Conservation (phyloP, 2,797 vertebrate genomes). For the Carcharodon carcharias region DNA sequence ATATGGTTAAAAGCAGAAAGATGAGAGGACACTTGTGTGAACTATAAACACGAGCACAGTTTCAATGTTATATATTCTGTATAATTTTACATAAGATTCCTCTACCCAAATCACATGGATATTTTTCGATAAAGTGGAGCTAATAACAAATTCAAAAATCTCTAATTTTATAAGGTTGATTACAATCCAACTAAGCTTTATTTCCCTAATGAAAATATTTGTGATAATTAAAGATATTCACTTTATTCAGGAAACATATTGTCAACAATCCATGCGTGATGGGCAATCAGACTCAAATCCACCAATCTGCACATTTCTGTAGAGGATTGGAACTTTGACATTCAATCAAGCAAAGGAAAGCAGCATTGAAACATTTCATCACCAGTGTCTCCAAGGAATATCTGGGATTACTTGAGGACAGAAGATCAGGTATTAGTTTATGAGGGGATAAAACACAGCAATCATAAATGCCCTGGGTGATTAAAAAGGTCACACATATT, state of each 20-base stretch:
- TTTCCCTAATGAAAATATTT: conserved; percentile 20
- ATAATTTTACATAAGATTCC: not conserved
- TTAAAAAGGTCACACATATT: not conserved
- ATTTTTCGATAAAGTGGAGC: not conserved
- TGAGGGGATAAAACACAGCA: not conserved
- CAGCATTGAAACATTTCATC: conserved; percentile 18
- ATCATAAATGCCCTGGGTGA: not conserved
- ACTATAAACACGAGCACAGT: not conserved
- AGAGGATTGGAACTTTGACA: conserved; percentile 1
- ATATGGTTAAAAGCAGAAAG: not conserved
- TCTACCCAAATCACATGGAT: not conserved
- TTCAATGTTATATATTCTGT: not conserved
- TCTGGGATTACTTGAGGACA: not conserved
- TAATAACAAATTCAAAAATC: not conserved
- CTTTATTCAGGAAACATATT: not conserved
- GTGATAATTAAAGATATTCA: not conserved
- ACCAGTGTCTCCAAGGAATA: not conserved
- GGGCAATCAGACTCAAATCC: not conserved
- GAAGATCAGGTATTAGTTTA: not conserved
- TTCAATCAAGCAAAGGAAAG: conserved; percentile 13
- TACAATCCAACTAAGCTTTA: not conserved
- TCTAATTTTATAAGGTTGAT: not conserved
- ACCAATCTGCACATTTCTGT: not conserved
- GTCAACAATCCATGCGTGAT: not conserved
- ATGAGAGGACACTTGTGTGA: not conserved